Evolutionary conservation across 2,113 vertebrate species (phyloP), one percentile per base, ranked within the genome.

Genomic region (Labrus mixtus): DNA sequence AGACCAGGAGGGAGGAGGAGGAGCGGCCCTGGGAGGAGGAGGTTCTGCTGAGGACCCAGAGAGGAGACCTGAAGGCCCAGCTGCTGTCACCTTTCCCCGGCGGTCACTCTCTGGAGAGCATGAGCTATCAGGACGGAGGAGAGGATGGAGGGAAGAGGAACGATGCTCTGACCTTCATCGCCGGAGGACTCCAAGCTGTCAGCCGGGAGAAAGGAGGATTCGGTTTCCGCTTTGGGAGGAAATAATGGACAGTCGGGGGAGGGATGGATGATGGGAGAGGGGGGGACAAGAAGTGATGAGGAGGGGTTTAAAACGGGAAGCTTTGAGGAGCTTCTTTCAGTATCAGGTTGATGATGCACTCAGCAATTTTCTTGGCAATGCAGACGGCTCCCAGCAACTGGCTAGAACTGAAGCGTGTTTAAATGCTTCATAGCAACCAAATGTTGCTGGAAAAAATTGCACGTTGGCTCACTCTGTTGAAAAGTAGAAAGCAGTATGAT

Each of bases 141-240:
- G 67, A 91, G 1, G 90, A 82, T 0, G 91, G 84, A 0, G 85
- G 81, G 36, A 87, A 81, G 58, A 89, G 83, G 66, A 93, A 91
- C 2, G 73, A 93, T 2, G 91, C 90, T 0, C 91, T 95, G 43
- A 91, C 81, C 15, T 94, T 92, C 80, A 91, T 95, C 0, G 91
- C 86, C 0, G 93, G 92, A 43, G 93, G 90, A 11, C 90, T 95
- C 9, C 93, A 94, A 39, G 93, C 94, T 1, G 92, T 92, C 41
- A 91, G 89, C 74, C 80, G 94, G 20, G 91, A 94, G 80, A 94
- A 94, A 76, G 94, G 93, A 45, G 94, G 94, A 4, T 93, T 94
- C 36, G 91, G 93, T 2, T 95, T 95, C 76, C 93, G 94, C 57
- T 95, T 95, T 25, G 94, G 94, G 37, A 92, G 91, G 67, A 94